Conservation (phyloP, 1,140 invertebrate genomes). For the Dermatophagoides farinae region DNA sequence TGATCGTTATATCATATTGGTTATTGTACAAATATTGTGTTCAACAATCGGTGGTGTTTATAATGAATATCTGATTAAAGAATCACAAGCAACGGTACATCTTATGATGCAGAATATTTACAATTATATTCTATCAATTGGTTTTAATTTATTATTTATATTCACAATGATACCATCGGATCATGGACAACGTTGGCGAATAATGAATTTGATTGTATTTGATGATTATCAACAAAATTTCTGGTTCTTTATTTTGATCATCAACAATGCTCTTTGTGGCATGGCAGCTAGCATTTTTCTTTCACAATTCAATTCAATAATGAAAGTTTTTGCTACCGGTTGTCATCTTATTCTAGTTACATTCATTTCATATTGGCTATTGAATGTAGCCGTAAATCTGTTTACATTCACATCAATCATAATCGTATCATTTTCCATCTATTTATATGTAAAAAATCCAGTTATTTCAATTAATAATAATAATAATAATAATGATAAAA, state of each 20-base stretch:
- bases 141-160: slow-evolving; percentile 51
- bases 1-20: not conserved
- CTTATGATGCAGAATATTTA: slow-evolving; percentile 86
- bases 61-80: slow-evolving; percentile 81
- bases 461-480: slow-evolving; percentile 28
- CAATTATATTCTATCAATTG: slow-evolving; percentile 82
- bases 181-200: too few relatives aligned
- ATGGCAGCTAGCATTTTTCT: slow-evolving; percentile 85
- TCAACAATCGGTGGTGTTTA: slow-evolving; percentile 87
- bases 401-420: slow-evolving; percentile 60
- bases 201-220: too few relatives aligned
- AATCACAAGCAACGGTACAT: slow-evolving; percentile 44
- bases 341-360: slow-evolving; percentile 78
- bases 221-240: not conserved
- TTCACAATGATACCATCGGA: not conserved
- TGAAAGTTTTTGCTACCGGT: slow-evolving; percentile 87
- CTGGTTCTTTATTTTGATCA: slow-evolving; percentile 52
- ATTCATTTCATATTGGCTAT: slow-evolving; percentile 43
- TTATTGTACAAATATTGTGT: slow-evolving; percentile 55
- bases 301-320: slow-evolving; percentile 66
- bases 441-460: slow-evolving; percentile 73
- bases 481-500: too few relatives aligned
- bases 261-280: slow-evolving; percentile 74
- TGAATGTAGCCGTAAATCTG: slow-evolving; percentile 57
- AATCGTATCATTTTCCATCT: slow-evolving; percentile 58